phyloP scores from a whole-genome alignment of 2,797 vertebrate species.

The Australoheros facetus region DNA sequence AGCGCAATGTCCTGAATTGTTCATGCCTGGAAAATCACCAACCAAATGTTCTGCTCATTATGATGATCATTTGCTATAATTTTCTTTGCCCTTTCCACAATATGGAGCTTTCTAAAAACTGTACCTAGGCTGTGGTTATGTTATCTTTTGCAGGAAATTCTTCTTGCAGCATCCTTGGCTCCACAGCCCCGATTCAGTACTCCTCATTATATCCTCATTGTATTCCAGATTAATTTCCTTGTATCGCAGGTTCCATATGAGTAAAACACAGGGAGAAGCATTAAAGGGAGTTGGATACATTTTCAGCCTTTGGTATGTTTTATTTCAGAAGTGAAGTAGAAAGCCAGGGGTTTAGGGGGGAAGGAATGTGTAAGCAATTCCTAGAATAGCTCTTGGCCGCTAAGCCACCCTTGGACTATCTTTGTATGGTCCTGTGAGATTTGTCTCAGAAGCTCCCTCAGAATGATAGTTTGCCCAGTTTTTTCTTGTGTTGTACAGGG shows the following conservation, averaged over 20 bases:
- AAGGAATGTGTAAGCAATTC: constrained; percentile 77
- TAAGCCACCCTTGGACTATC: constrained; percentile 81
- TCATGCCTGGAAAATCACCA: constrained; percentile 83
- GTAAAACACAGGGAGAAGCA: constrained; percentile 41
- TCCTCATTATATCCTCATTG: constrained; percentile 61
- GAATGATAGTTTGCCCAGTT: constrained; percentile 74
- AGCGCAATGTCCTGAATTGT: constrained; percentile 77
- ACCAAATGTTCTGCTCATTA: constrained; percentile 80
- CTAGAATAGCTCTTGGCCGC: constrained; percentile 78
- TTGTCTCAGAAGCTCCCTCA: constrained; percentile 75
- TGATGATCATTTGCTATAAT: constrained; percentile 76
- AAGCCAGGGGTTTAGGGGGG: constrained; percentile 70
- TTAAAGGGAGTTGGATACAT: constrained; percentile 46
- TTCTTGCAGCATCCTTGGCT: constrained; percentile 47
- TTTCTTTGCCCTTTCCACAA: constrained; percentile 70
- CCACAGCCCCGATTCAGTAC: constrained; percentile 43
- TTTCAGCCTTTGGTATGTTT: constrained; percentile 59
- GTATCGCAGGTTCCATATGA: constrained; percentile 46
- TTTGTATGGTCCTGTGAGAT: constrained; percentile 78
- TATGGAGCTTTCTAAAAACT: constrained; percentile 59
- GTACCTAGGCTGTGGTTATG: constrained; percentile 29
- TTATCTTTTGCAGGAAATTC: constrained; percentile 54
- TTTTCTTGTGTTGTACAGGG: constrained; percentile 64
- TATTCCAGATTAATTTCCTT: constrained; percentile 59
- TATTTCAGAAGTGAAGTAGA: constrained; percentile 60